Evolutionary conservation across 2,113 vertebrate species (phyloP).

Genomic region (Calidris pugnax): DNA sequence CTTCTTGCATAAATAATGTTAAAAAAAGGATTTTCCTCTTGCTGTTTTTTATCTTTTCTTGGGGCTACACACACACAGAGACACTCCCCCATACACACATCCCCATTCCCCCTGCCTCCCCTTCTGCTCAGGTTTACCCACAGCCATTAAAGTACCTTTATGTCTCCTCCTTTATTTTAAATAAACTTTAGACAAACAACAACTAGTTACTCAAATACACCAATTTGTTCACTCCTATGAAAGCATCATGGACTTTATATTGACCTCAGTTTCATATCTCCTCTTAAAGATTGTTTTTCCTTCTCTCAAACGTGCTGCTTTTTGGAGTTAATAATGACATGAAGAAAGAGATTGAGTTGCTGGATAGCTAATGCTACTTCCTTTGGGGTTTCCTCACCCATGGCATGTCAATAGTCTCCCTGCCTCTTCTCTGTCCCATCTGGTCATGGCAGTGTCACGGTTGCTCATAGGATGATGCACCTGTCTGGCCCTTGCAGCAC

Average conservation of each 20-base stretch:
- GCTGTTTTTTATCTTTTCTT: neutral
- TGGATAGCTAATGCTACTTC: neutral
- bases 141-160: neutral
- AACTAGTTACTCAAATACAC: neutral
- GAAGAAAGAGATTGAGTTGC: neutral
- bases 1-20: neutral
- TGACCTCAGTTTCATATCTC: neutral
- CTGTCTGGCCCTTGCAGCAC: neutral
- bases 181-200: neutral
- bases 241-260: neutral
- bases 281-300: neutral
- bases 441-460: fast-evolving
- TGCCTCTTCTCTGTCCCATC: neutral
- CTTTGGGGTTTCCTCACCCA: neutral
- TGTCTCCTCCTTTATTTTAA: neutral
- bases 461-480: neutral
- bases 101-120: too few relatives aligned
- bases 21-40: neutral
- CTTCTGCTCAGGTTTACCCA: neutral
- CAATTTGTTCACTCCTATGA: neutral
- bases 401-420: neutral
- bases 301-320: neutral
- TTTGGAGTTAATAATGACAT: neutral
- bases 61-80: neutral
- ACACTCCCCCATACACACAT: neutral